Evolutionary conservation across 2,888 invertebrate species (phyloP).

Genomic region (Choreutis nemorana): DNA sequence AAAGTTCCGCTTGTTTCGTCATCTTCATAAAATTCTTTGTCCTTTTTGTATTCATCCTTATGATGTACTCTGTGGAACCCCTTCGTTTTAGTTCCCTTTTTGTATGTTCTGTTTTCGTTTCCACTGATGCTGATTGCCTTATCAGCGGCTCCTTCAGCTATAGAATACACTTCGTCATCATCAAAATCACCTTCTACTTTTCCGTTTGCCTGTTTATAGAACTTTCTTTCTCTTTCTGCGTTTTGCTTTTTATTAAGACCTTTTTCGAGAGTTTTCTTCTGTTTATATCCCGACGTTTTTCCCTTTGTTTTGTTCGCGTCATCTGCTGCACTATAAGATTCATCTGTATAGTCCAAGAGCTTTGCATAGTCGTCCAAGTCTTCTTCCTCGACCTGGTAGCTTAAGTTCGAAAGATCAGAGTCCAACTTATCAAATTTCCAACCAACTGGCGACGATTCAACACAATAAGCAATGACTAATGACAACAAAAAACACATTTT

Average conservation of each 20-base stretch:
- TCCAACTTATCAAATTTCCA: constrained; percentile 37
- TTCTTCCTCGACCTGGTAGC: constrained; percentile 39
- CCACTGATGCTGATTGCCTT: constrained; percentile 43
- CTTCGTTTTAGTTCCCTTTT: constrained; percentile 63
- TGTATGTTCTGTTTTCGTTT: constrained; percentile 53
- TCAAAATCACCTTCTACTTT: constrained; percentile 35
- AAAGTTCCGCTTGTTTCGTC: constrained; percentile 58
- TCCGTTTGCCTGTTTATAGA: constrained; percentile 28
- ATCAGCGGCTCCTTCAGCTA: constrained; percentile 38
- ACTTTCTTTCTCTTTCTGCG: constrained; percentile 34
- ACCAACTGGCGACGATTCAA: constrained; percentile 31
- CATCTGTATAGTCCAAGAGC: constrained; percentile 23
- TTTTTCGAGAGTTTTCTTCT: constrained; percentile 28
- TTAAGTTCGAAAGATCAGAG: constrained; percentile 31
- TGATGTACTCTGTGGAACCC: constrained; percentile 67
- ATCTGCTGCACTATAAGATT: constrained; percentile 6
- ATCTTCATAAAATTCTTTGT: constrained; percentile 66
- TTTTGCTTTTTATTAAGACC: constrained; percentile 30
- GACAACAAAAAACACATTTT: constrained; percentile 30
- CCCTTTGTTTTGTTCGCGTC: constrained; percentile 18
- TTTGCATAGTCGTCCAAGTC: constrained; percentile 35
- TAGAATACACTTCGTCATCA: constrained; percentile 42
- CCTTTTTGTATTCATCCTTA: constrained; percentile 69
- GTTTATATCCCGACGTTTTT: constrained; percentile 30
- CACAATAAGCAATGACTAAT: constrained; percentile 28